phyloP scores from a whole-genome alignment of 2,113 vertebrate genomes.

The Platycercus adscitus region DNA sequence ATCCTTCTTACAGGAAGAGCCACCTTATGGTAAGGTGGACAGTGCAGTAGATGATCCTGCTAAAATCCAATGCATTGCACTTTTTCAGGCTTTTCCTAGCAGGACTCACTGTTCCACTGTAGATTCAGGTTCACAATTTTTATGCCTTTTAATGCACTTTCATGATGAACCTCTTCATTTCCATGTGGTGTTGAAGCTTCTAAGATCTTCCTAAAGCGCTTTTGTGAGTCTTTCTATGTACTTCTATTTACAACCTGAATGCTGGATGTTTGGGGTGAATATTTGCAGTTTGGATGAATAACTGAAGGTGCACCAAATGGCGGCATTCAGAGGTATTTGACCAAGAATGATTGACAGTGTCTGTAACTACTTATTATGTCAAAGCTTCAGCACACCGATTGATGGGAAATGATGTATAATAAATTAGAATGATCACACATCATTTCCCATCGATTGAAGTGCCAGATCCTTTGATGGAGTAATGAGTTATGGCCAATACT shows the following conservation, averaged over 20 bases:
- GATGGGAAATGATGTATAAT: slow-evolving; percentile 89
- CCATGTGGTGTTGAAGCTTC: not conserved
- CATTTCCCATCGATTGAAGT: slow-evolving; percentile 90
- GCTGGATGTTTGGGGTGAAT: slow-evolving; percentile 43
- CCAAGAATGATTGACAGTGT: slow-evolving; percentile 85
- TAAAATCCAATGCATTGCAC: not conserved
- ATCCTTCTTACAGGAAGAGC: not conserved
- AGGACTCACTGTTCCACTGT: not conserved
- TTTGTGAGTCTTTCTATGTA: slow-evolving; percentile 4
- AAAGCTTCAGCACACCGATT: slow-evolving; percentile 83
- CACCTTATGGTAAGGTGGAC: not conserved
- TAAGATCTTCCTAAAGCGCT: not conserved
- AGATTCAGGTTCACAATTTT: not conserved
- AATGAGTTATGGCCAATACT: slow-evolving; percentile 87
- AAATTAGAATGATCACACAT: slow-evolving; percentile 91
- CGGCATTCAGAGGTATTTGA: slow-evolving; percentile 73
- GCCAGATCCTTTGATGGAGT: slow-evolving; percentile 86
- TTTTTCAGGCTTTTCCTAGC: not conserved
- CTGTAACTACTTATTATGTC: slow-evolving; percentile 87
- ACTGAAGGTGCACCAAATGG: slow-evolving; percentile 73
- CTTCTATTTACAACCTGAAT: slow-evolving; percentile 28
- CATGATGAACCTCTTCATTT: not conserved
- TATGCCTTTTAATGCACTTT: not conserved
- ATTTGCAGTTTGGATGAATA: slow-evolving; percentile 69
- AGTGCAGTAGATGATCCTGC: not conserved